A percentile compares a stretch with the other conserved stretches of the same genome.
Conservation (phyloP, 2,113 vertebrate genomes). For the Notarius quadriscutis region DNA sequence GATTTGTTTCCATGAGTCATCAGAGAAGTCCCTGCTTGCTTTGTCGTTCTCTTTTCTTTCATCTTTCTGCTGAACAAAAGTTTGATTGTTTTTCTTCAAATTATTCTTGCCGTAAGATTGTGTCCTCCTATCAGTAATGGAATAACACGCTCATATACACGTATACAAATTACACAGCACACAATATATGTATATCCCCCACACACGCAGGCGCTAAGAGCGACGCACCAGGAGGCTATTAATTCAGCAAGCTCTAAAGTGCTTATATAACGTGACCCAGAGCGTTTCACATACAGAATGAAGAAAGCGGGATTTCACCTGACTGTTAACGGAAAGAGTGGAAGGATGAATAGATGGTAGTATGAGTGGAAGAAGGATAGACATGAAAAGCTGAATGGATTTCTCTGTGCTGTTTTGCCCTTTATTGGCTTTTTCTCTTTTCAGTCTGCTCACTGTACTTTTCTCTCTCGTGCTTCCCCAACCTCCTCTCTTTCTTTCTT, state of each 20-base stretch:
- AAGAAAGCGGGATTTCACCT: conserved; percentile 2
- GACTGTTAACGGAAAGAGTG: conserved; percentile 11
- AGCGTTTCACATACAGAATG: conserved; percentile 35
- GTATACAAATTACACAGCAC: conserved; percentile 53
- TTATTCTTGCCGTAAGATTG: conserved; percentile 57
- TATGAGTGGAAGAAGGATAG: conserved; percentile 19
- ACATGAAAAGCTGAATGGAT: conserved; percentile 18
- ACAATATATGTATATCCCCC: neutral
- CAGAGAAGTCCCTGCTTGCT: conserved; percentile 14
- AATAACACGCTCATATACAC: conserved; percentile 21
- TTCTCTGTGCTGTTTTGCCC: conserved; percentile 20
- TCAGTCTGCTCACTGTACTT: conserved; percentile 5
- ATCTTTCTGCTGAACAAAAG: conserved; percentile 42
- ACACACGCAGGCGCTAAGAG: conserved; percentile 35
- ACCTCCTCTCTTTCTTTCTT: neutral
- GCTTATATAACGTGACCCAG: conserved; percentile 43
- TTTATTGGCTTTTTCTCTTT: conserved; percentile 22
- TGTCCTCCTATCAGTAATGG: neutral
- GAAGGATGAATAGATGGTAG: conserved; percentile 21
- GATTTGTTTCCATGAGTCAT: conserved; percentile 39
- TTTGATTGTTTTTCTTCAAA: conserved; percentile 61
- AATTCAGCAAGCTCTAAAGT: conserved; percentile 46
- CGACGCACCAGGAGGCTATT: conserved; percentile 33
- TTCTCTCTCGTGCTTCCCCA: neutral
- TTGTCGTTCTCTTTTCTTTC: conserved; percentile 22